Conservation (phyloP, 2,888 invertebrate species). For the Harpalus rufipes region DNA sequence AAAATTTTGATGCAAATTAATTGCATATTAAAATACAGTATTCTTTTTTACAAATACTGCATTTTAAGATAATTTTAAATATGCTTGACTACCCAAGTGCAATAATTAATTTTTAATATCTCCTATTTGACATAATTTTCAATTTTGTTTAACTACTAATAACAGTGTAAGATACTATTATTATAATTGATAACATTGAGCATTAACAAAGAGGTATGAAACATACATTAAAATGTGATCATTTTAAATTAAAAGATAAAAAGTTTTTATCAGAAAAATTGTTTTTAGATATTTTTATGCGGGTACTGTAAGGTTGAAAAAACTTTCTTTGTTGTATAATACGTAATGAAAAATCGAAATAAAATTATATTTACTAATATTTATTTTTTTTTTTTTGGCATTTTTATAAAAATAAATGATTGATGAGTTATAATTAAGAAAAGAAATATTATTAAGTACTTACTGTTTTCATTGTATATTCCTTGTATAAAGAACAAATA, state of each 20-base stretch:
- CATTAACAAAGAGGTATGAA: background rate
- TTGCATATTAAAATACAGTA: background rate
- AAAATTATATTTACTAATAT: background rate
- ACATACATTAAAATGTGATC: constrained; percentile 24
- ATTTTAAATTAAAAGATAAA: background rate
- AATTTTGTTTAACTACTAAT: constrained; percentile 36
- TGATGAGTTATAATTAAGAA: background rate
- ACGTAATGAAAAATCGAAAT: background rate
- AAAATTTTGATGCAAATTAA: background rate
- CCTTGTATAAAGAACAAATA: constrained; percentile 2
- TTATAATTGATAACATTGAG: constrained; percentile 24
- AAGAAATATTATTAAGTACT: background rate
- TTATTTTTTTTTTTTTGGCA: background rate
- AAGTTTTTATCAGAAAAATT: too few relatives aligned
- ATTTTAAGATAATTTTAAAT: constrained; percentile 43
- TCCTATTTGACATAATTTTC: constrained; percentile 40
- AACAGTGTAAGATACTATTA: constrained; percentile 29
- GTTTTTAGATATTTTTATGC: background rate
- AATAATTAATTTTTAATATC: constrained; percentile 47
- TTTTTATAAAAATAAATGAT: background rate
- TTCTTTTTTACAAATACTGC: background rate
- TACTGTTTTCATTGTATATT: constrained; percentile 50
- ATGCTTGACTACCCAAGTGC: constrained; percentile 51
- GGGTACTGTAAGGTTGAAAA: background rate
- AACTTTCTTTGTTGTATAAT: constrained; percentile 1